Percentiles rank a stretch among this genome's conserved stretches.
Evolutionary conservation across 2,797 vertebrate genomes (phyloP).

Genomic region (Sylvilagus floridanus): DNA sequence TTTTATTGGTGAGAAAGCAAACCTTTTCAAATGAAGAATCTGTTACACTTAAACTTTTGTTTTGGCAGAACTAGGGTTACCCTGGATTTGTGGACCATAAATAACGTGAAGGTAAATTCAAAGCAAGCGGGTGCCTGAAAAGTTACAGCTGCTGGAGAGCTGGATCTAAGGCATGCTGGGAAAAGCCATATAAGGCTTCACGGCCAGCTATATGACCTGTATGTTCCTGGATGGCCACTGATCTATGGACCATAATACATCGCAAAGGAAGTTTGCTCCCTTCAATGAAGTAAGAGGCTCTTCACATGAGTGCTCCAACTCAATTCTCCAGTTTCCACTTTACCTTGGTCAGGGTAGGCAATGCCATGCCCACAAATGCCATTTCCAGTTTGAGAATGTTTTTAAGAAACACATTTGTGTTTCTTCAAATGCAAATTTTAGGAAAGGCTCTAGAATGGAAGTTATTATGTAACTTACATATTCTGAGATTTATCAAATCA

Average conservation of each 20-base stretch:
- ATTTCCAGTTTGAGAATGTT: not conserved
- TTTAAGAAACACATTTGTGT: constrained; percentile 29
- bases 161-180: fast-evolving
- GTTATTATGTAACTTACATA: not conserved
- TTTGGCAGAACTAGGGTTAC: not conserved
- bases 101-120: not conserved
- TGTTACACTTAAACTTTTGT: not conserved
- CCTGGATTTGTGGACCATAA: not conserved
- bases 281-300: not conserved
- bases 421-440: not conserved
- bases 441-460: not conserved
- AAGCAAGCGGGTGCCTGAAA: not conserved
- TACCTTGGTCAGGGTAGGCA: not conserved
- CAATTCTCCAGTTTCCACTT: not conserved
- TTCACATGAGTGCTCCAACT: not conserved
- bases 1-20: not conserved
- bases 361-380: not conserved
- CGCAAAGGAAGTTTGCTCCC: not conserved
- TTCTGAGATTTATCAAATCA: not conserved
- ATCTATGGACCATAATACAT: not conserved
- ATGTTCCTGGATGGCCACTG: too few species aligned
- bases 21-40: not conserved
- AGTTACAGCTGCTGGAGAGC: not conserved
- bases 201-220: not conserved
- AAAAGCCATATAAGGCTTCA: not conserved